A percentile compares a stretch with the other conserved stretches of the same genome.
phyloP scores from a whole-genome alignment of 2,113 vertebrate genomes.

The Gymnarchus niloticus region DNA sequence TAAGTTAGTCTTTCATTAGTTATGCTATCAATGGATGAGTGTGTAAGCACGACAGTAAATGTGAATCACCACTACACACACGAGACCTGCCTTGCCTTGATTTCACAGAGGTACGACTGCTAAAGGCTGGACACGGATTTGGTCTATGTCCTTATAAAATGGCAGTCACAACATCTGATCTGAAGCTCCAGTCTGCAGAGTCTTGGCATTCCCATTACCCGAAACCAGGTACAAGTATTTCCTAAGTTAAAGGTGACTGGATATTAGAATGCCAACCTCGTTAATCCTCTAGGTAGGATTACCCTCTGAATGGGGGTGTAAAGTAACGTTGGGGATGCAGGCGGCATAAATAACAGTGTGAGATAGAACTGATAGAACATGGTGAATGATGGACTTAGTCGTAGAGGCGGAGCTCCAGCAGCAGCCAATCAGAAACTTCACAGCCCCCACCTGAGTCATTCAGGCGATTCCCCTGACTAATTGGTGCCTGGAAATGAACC shows the following conservation, averaged over 20 bases:
- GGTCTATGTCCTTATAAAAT: neutral
- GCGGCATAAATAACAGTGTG: neutral
- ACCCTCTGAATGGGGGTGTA: neutral
- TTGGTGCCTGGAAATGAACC: neutral
- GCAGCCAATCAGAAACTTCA: neutral
- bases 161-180: neutral
- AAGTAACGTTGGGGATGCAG: neutral
- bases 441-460: neutral
- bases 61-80: too few species aligned
- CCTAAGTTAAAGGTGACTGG: neutral
- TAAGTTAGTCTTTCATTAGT: too few species aligned
- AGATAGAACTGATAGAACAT: neutral
- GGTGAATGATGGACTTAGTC: neutral
- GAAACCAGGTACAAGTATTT: neutral
- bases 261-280: neutral
- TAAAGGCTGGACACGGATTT: too few species aligned
- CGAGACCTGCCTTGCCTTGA: too few species aligned
- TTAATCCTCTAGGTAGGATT: neutral
- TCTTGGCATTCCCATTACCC: neutral
- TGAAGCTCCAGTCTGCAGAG: neutral
- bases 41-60: neutral
- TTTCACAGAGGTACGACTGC: too few species aligned
- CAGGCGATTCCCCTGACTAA: slow-evolving; percentile 2
- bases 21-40: neutral
- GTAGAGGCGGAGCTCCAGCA: neutral